These are phyloP conservation scores for Oreochromis tanganicae DNA, from an alignment of 2,113 vertebrate genomes.

Conservation along the genomic window DNA sequence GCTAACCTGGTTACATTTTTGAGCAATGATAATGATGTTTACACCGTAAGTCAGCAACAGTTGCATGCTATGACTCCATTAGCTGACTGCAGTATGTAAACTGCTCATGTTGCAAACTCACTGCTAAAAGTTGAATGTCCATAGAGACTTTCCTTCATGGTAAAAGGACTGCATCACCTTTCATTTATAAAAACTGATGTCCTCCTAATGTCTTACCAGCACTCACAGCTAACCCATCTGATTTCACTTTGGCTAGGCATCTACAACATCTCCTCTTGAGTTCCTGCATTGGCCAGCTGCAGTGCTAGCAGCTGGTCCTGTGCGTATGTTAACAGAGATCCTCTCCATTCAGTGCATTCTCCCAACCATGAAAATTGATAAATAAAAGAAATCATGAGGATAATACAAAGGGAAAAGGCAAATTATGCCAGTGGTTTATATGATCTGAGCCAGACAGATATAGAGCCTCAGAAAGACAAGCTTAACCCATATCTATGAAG, in stretches of 20 bases:
- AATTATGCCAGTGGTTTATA: neutral
- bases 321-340: no score
- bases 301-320: no score
- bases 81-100: neutral
- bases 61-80: neutral
- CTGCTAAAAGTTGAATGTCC: neutral
- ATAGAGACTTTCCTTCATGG: neutral
- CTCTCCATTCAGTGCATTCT: no score
- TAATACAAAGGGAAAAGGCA: neutral
- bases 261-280: neutral
- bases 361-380: neutral
- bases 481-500: neutral
- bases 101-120: neutral
- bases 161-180: neutral
- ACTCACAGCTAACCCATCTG: neutral
- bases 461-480: neutral
- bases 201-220: neutral
- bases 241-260: neutral
- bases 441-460: neutral
- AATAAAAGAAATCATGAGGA: neutral
- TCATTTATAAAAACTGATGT: neutral
- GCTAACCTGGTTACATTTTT: neutral
- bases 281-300: neutral
- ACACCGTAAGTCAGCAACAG: neutral
- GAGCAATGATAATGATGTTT: neutral